Percentiles rank a stretch among this genome's conserved stretches.
phyloP scores from a whole-genome alignment of 2,888 invertebrate species.

The Galerucella pusilla region DNA sequence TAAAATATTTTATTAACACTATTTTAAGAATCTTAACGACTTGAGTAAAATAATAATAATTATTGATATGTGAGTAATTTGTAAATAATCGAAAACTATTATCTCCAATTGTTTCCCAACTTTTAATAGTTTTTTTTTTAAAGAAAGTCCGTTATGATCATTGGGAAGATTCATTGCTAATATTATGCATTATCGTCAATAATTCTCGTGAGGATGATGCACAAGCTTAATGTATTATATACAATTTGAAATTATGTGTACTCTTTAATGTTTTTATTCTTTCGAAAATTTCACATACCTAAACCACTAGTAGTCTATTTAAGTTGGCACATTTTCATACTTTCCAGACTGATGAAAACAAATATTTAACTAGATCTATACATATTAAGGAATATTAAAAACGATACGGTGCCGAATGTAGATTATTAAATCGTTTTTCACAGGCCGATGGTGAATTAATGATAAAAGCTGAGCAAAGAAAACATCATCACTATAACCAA shows the following conservation, averaged over 20 bases:
- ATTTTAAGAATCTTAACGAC: no score
- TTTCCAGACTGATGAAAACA: constrained; percentile 33
- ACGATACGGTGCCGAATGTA: constrained; percentile 23
- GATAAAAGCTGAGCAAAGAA: constrained; percentile 1
- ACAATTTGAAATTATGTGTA: constrained; percentile 23
- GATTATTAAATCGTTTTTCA: constrained; percentile 1
- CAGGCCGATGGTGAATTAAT: background rate
- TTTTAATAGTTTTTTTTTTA: background rate
- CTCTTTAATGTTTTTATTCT: constrained; percentile 21
- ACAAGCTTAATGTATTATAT: constrained; percentile 25
- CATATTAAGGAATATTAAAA: constrained; percentile 17
- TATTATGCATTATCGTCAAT: constrained; percentile 20
- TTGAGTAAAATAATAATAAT: no score
- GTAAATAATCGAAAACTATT: background rate
- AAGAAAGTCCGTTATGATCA: constrained; percentile 7
- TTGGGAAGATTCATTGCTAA: constrained; percentile 31
- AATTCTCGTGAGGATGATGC: constrained; percentile 22
- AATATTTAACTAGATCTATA: constrained; percentile 35
- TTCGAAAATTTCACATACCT: constrained; percentile 26
- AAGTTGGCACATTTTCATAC: constrained; percentile 40
- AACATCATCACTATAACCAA: background rate
- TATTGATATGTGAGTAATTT: background rate
- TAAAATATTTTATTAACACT: no score
- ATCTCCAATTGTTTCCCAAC: constrained; percentile 9
- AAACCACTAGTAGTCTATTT: constrained; percentile 39